A percentile compares a stretch with the other conserved stretches of the same genome.
phyloP scores from a whole-genome alignment of 2,888 invertebrate species.

The Hesperia comma region DNA sequence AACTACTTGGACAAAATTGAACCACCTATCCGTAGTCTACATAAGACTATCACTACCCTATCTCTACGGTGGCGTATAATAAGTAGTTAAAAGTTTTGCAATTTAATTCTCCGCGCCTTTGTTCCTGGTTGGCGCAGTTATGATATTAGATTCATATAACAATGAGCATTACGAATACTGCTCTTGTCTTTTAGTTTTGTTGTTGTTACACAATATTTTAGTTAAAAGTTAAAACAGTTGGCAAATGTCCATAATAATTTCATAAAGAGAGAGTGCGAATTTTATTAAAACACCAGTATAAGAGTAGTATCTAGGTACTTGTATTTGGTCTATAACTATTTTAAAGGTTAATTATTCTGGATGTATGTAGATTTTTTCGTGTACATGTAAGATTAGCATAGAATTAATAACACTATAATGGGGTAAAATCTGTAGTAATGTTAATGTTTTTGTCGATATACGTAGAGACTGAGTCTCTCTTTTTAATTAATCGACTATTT shows the following conservation, averaged over 20 bases:
- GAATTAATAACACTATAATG: too few species aligned
- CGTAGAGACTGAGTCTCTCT: too few species aligned
- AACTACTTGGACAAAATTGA: conserved; percentile 22
- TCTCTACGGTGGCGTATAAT: conserved; percentile 17
- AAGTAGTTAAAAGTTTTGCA: conserved; percentile 30
- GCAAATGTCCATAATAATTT: neutral
- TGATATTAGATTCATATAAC: conserved; percentile 14
- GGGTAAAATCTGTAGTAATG: too few species aligned
- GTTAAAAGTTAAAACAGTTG: neutral
- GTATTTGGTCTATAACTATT: too few species aligned
- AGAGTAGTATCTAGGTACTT: too few species aligned
- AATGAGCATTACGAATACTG: conserved; percentile 7
- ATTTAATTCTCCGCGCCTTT: conserved; percentile 26
- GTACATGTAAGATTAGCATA: too few species aligned
- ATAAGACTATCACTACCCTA: conserved; percentile 18
- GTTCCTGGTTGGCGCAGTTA: conserved; percentile 11
- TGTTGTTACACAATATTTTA: neutral
- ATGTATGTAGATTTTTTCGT: too few species aligned
- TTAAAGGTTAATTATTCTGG: too few species aligned
- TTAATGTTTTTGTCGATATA: too few species aligned
- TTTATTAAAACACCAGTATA: too few species aligned
- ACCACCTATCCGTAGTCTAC: conserved; percentile 14
- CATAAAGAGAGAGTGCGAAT: too few species aligned
- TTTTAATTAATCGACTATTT: too few species aligned
- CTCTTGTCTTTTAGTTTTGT: neutral